A percentile compares a stretch with the other conserved stretches of the same genome.
Evolutionary conservation across 2,888 invertebrate genomes (phyloP).

Genomic region (Xanthorhoe spadicearia): DNA sequence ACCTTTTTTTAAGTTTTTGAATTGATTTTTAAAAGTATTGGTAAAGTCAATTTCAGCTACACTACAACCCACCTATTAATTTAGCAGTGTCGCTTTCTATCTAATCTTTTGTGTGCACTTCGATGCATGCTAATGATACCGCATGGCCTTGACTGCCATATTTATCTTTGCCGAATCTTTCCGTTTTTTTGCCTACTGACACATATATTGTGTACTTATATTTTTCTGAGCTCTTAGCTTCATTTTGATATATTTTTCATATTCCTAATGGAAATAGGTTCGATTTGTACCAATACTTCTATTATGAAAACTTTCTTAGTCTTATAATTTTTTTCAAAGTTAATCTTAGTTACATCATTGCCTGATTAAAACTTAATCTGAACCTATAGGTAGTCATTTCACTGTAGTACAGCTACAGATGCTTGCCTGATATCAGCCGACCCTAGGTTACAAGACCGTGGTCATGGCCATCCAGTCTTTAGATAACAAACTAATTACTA

Average conservation of each 20-base stretch:
- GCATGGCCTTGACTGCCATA: slow-evolving; percentile 66
- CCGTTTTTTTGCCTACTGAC: slow-evolving; percentile 53
- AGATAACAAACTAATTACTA: slow-evolving; percentile 53
- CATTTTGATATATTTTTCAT: background rate
- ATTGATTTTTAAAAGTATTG: background rate
- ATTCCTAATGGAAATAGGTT: background rate
- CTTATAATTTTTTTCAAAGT: too few species aligned
- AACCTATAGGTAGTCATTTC: slow-evolving; percentile 12
- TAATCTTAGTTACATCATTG: too few species aligned
- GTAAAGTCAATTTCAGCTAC: background rate
- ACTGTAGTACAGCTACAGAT: slow-evolving; percentile 44
- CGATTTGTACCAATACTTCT: background rate
- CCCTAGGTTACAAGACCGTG: slow-evolving; percentile 57
- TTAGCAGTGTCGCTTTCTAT: slow-evolving; percentile 57
- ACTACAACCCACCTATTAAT: slow-evolving; percentile 21
- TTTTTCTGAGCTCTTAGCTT: background rate
- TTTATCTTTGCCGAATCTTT: slow-evolving; percentile 65
- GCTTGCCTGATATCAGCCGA: slow-evolving; percentile 48
- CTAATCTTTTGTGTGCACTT: slow-evolving; percentile 69
- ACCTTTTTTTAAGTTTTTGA: background rate
- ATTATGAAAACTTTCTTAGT: too few species aligned
- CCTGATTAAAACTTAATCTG: background rate
- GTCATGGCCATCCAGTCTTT: slow-evolving; percentile 56
- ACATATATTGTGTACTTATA: slow-evolving; percentile 45
- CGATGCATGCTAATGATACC: slow-evolving; percentile 58